Evolutionary conservation across 2,113 vertebrate genomes (phyloP).

Genomic region (Bufo gargarizans): DNA sequence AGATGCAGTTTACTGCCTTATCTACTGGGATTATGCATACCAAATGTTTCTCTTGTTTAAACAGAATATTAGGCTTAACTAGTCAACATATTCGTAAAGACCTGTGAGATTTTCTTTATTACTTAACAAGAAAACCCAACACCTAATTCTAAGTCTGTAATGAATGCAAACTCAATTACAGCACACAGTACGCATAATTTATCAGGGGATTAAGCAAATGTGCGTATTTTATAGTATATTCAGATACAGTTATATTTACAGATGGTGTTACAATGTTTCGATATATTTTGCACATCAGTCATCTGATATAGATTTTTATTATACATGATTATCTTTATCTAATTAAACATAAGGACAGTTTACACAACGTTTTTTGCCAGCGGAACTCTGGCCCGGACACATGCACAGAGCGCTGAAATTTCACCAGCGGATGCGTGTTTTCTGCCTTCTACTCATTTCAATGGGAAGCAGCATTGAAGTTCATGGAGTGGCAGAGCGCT

Average conservation of each 20-base stretch:
- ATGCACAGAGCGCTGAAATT: too few species aligned
- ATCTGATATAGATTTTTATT: constrained; percentile 61
- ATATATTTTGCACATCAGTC: constrained; percentile 63
- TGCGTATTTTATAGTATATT: constrained; percentile 73
- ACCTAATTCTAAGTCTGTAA: constrained; percentile 68
- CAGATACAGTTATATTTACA: constrained; percentile 68
- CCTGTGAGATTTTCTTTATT: constrained; percentile 66
- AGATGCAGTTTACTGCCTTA: background rate
- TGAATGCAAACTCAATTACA: constrained; percentile 70
- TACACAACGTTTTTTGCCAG: too few species aligned
- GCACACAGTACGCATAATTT: constrained; percentile 63
- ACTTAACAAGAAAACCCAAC: constrained; percentile 69
- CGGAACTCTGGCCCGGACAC: too few species aligned
- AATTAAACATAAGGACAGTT: background rate
- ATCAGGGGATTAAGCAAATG: constrained; percentile 66
- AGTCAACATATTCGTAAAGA: constrained; percentile 65
- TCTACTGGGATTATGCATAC: constrained; percentile 58
- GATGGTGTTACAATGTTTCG: constrained; percentile 63
- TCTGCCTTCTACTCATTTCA: too few species aligned
- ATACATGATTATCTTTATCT: background rate
- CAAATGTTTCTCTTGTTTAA: constrained; percentile 67
- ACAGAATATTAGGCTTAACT: constrained; percentile 66
- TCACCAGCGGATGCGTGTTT: too few species aligned
- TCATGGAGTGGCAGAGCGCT: too few species aligned
- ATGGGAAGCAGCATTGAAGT: too few species aligned